Base-by-base conservation (phyloP, 2,888 invertebrate species). In the Conistra vaccinii region DNA sequence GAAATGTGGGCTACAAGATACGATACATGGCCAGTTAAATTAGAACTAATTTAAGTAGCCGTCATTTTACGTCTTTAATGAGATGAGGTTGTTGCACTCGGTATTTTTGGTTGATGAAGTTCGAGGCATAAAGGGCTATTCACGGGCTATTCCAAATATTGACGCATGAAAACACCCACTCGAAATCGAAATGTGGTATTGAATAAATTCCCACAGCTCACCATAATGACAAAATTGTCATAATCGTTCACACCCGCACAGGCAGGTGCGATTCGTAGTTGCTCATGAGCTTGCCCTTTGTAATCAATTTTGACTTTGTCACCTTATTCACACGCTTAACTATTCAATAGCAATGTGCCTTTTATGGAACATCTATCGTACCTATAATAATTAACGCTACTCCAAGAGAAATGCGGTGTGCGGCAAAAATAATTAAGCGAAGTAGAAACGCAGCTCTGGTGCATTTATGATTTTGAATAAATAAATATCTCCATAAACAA, bases 261-360 rank as follows among this genome's bases (percentile, higher is more conserved):
- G 91, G 92, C 96, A 96, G 96, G 96, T 96, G 96, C 92, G 93
- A 93, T 93, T 91, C 88, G 89, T 92, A 93, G 94, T 90, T 29
- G 63, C 68, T 69, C 71, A 60, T 78, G 81, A 88, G 86, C 80
- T 82, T 87, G 85, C 89, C 89, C 89, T 90, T 89, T 90, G 90
- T 91, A 90, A 87, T 87, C 78, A 92, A 90, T 91, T 85, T 92
- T 92, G 92, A 94, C 94, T 93, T 94, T 89, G 90, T 92, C 92
- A 89, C 90, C 84, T 89, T 89, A 89, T 92, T 93, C 87, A 91
- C 93, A 93, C 93, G 93, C 91, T 84, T 55, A 32, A 89, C 85
- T 79, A 81, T 70, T 71, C 81, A 86, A 81, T 77, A 53, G 67
- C 63, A 71, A 83, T 81, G 62, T 45, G 71, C 45, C 53, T 81